These are phyloP conservation scores for Caenorhabditis panamensis DNA, from an alignment of 2,888 invertebrate species.

Conservation along the genomic window DNA sequence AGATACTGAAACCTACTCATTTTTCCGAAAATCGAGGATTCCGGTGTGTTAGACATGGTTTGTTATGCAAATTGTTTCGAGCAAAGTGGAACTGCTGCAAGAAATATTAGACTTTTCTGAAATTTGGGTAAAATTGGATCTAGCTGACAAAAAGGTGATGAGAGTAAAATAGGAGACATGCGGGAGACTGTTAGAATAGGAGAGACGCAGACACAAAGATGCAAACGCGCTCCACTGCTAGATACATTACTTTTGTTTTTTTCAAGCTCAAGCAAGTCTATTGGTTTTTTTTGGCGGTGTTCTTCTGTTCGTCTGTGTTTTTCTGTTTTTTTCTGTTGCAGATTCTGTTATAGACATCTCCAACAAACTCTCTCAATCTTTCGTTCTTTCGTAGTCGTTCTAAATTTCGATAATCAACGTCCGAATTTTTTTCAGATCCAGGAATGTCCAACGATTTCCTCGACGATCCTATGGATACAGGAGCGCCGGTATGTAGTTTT, in stretches of 20 bases:
- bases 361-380: no score
- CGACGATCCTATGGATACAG: conserved; percentile 60
- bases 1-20: conserved; percentile 42
- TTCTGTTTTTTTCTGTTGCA: no score
- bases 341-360: no score
- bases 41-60: conserved; percentile 38
- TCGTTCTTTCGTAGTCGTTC: no score
- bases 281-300: background rate
- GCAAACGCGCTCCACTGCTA: conserved; percentile 48
- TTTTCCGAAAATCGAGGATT: conserved; percentile 54
- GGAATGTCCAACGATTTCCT: conserved; percentile 44
- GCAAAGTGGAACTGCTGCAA: no score
- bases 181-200: conserved; percentile 11
- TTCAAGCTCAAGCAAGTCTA: background rate
- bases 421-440: background rate
- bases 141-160: background rate
- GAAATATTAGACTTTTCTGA: no score
- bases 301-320: background rate
- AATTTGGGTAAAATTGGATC: conserved; percentile 6
- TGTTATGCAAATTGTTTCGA: background rate
- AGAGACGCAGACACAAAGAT: conserved; percentile 18
- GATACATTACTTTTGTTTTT: conserved; percentile 3
- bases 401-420: no score
- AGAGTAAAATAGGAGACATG: background rate
- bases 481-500: conserved; percentile 15